Conservation (phyloP, 64 coral and sea anemone species). For the Orbicella faveolata region DNA sequence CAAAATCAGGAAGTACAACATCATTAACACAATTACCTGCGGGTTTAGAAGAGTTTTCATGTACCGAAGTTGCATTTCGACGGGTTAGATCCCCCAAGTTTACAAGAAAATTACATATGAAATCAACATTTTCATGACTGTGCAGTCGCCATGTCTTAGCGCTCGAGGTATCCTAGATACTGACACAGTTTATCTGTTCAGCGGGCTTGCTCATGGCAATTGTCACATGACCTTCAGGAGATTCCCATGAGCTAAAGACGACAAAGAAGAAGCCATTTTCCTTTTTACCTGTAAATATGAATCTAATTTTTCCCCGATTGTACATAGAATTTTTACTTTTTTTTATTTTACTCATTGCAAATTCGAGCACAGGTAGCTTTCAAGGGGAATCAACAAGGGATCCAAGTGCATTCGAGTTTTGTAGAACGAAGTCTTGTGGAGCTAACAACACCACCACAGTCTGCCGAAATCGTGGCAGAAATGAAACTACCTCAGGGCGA, state of each 20-base stretch:
- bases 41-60: slow-evolving; percentile 97
- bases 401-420: neutral
- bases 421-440: slow-evolving; percentile 5
- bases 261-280: neutral
- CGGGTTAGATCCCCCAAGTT: neutral
- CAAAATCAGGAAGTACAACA: neutral
- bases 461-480: neutral
- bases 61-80: slow-evolving; percentile 95
- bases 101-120: neutral
- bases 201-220: neutral
- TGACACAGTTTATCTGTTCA: neutral
- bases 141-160: slow-evolving; percentile 57
- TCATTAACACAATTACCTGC: slow-evolving; percentile 57
- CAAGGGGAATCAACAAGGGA: neutral
- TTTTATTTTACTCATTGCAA: neutral
- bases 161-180: slow-evolving; percentile 64
- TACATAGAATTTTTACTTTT: neutral
- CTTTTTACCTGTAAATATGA: neutral
- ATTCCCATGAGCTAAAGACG: neutral
- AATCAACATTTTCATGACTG: neutral
- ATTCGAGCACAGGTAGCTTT: slow-evolving; percentile 3
- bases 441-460: neutral
- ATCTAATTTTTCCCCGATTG: neutral
- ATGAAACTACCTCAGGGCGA: slow-evolving; percentile 7
- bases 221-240: neutral